phyloP scores from a whole-genome alignment of 2,797 vertebrate genomes.

The Pseudocheirus occidentalis region DNA sequence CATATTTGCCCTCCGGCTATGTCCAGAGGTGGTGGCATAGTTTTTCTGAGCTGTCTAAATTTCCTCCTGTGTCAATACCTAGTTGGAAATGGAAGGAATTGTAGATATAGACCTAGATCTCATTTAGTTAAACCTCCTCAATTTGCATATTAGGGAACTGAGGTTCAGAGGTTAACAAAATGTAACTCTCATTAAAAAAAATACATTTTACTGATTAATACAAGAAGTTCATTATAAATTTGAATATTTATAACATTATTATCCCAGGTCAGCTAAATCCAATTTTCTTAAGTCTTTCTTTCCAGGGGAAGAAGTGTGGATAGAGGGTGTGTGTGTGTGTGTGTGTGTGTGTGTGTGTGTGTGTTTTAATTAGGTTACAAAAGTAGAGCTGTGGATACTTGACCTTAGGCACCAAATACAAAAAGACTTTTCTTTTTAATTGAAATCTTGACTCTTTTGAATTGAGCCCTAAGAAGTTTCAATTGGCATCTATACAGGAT shows the following conservation, averaged over 20 bases:
- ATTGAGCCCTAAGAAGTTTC: conserved; percentile 20
- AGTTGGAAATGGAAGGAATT: not conserved
- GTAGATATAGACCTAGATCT: not conserved
- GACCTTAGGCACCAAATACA: not conserved
- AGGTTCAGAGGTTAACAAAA: not conserved
- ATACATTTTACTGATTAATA: not conserved
- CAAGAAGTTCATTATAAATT: not conserved
- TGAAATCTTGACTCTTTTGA: conserved; percentile 24
- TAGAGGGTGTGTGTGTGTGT: not conserved
- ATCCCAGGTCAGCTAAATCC: not conserved
- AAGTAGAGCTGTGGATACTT: not conserved
- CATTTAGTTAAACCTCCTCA: not conserved
- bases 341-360: not conserved
- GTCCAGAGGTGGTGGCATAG: conserved; percentile 12
- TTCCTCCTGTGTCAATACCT: not conserved
- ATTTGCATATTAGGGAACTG: not conserved
- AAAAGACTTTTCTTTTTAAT: conserved; percentile 20
- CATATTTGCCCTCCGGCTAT: not conserved
- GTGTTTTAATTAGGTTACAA: not conserved
- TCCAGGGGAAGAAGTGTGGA: not conserved
- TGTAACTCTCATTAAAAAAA: not conserved
- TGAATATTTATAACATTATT: not conserved
- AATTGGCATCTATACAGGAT: not conserved
- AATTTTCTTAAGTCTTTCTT: not conserved
- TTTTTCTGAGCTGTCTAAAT: not conserved